Conservation (phyloP, 2,888 invertebrate genomes). For the Eupithecia exiguata region DNA sequence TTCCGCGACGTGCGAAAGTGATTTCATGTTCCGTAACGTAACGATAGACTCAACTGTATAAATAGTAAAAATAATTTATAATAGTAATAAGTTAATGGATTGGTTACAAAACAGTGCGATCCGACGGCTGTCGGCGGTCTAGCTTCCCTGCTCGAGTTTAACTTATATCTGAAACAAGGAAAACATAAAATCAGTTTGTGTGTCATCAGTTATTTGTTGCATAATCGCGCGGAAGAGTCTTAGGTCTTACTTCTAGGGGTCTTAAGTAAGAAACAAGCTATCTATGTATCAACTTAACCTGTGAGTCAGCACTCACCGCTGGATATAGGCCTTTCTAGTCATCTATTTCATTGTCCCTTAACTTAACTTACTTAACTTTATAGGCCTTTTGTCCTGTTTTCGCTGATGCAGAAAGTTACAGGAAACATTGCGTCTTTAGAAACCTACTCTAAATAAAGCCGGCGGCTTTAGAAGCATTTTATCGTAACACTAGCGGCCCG, state of each 20-base stretch:
- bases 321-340: neutral
- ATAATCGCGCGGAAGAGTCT: neutral
- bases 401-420: neutral
- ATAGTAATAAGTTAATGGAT: conserved; percentile 82
- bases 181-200: neutral
- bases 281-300: neutral
- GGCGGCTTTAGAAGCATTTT: neutral
- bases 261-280: neutral
- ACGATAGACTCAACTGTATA: conserved; percentile 79
- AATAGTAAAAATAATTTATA: conserved; percentile 84
- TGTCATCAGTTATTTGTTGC: too few species aligned
- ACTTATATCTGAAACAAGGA: conserved; percentile 62
- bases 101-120: conserved; percentile 77
- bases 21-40: conserved; percentile 76
- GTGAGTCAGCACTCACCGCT: neutral
- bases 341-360: neutral
- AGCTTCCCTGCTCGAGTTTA: conserved; percentile 61
- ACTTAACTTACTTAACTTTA: too few species aligned
- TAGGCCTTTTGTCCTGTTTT: neutral
- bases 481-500: too few species aligned
- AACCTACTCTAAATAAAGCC: too few species aligned
- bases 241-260: neutral
- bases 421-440: neutral
- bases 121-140: conserved; percentile 65
- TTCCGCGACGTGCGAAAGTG: conserved; percentile 66